Conservation (phyloP, 2,797 vertebrate genomes). For the Anguilla pacifica region DNA sequence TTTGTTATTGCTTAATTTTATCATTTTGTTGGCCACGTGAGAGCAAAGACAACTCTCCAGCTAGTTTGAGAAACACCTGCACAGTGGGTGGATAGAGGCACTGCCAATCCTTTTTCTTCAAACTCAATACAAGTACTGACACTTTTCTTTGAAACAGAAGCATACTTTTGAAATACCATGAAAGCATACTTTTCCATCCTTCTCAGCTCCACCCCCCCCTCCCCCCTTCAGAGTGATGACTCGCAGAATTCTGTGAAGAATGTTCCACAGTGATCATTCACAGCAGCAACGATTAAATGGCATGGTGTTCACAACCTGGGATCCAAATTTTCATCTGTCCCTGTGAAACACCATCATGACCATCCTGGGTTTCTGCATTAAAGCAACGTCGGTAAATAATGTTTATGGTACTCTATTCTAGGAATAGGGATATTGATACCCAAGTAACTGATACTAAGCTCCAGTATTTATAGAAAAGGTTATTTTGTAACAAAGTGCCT, state of each 20-base stretch:
- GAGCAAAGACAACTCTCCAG: too few species aligned
- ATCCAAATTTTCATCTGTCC: conserved; percentile 35
- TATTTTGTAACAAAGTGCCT: neutral
- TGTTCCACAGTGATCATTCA: conserved; percentile 46
- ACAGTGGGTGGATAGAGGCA: too few species aligned
- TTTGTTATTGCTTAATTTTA: too few species aligned
- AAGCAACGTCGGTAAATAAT: neutral
- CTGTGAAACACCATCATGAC: conserved; percentile 10
- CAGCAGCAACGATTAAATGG: conserved; percentile 50
- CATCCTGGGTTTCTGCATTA: neutral
- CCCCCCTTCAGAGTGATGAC: too few species aligned
- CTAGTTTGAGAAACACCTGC: too few species aligned
- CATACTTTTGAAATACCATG: too few species aligned
- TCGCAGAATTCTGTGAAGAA: conserved; percentile 48
- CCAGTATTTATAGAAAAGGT: neutral
- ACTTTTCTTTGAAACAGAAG: too few species aligned
- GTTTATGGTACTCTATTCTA: neutral
- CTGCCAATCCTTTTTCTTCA: too few species aligned
- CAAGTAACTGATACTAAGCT: neutral
- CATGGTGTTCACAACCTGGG: conserved; percentile 46
- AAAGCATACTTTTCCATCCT: too few species aligned
- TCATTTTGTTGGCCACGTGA: too few species aligned
- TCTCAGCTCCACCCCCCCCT: too few species aligned
- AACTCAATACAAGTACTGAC: too few species aligned
- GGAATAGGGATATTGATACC: neutral